Base-by-base conservation (phyloP, 2,113 vertebrate species). In the Grantiella picta region DNA sequence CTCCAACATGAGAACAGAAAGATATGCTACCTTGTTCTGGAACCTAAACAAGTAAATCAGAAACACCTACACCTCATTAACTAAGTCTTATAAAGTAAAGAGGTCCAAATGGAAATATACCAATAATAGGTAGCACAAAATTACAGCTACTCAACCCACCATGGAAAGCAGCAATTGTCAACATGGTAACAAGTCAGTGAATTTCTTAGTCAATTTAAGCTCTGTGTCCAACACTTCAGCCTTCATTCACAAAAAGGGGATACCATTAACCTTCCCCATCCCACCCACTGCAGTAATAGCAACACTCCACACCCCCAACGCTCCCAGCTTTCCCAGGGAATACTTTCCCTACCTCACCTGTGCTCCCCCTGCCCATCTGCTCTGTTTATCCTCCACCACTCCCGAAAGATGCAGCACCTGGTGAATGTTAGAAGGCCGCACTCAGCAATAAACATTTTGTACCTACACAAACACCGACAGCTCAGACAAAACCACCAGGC, bases 171-270 rank as follows among this genome's bases (percentile, higher is more conserved):
- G 36, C 3, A 52, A n/a, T 5, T 59, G 31, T 19, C 33, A 73
- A 63, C 4, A 2, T 0, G 5, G 59, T 21, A 61, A 61, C 0
- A 1, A 13, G 5, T 21, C 29, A 27, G 15, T 12, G 18, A 57
- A 56, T 31, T 53, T 72, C 52, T 47, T 11, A 16, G 25, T 10
- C 20, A 60, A 18, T 69, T 60, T 57, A 50, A 68, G 52, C 12
- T 65, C 31, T 11, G 1, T 0, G 0, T 16, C 36, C 80, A 65
- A 7, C 19, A 54, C 9, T 20, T 33, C 56, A 63, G 31, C 27
- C 10, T 71, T 38, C 72, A 15, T 11, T 59, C 68, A 5, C 33
- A 12, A 40, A 35, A 35, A 33, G 2, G 8, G 5, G 10, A 28
- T 12, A 52, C 13, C 5, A 7, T 45, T 2, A 53, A 38, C 35